These are phyloP conservation scores for Natrix natrix DNA, from an alignment of 2,797 vertebrate genomes.

Conservation along the genomic window DNA sequence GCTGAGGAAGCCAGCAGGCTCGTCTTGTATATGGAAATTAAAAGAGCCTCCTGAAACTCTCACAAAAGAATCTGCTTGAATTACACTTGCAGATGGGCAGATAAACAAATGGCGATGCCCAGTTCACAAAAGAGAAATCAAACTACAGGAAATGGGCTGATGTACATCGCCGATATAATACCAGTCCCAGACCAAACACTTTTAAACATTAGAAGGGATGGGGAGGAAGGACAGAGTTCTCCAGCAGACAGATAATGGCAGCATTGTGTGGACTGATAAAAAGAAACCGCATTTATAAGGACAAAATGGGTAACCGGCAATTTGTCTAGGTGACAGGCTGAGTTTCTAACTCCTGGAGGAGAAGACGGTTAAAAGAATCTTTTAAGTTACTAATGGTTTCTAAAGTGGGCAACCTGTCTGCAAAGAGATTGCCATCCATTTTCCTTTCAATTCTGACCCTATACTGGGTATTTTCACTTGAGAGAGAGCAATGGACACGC, in stretches of 20 bases:
- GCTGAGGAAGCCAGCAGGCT: constrained; percentile 44
- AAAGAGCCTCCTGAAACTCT: constrained; percentile 67
- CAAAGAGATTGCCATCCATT: constrained; percentile 40
- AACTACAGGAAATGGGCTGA: constrained; percentile 66
- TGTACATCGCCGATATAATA: constrained; percentile 72
- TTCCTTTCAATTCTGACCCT: constrained; percentile 2
- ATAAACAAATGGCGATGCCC: constrained; percentile 63
- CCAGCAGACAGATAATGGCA: constrained; percentile 55
- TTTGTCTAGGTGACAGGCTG: constrained; percentile 35
- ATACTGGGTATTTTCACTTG: not conserved
- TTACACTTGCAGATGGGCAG: constrained; percentile 67
- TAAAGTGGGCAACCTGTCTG: constrained; percentile 48
- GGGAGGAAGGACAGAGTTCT: constrained; percentile 59
- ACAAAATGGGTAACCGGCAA: constrained; percentile 45
- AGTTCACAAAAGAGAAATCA: constrained; percentile 74
- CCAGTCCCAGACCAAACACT: constrained; percentile 61
- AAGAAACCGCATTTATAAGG: constrained; percentile 37
- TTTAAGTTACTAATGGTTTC: constrained; percentile 42
- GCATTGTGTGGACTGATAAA: constrained; percentile 59
- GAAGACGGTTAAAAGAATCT: constrained; percentile 42
- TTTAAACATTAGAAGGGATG: constrained; percentile 57
- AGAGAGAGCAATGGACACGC: not conserved
- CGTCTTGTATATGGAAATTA: constrained; percentile 68
- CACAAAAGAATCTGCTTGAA: constrained; percentile 70
- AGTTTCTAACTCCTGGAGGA: constrained; percentile 30